Percentiles rank a stretch among this genome's conserved stretches.
Conservation (phyloP, 2,888 invertebrate genomes). For the Xylophagus ater region DNA sequence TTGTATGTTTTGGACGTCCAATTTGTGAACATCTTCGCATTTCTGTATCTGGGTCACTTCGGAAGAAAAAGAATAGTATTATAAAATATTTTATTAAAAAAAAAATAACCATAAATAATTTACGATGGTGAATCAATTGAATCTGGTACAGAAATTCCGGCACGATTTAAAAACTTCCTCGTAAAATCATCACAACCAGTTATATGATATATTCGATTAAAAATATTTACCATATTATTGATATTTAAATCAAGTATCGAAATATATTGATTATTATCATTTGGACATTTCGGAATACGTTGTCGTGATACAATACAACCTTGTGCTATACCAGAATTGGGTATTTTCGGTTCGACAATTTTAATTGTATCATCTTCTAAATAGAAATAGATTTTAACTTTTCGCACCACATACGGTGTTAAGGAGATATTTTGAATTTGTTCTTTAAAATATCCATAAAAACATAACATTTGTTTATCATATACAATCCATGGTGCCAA, state of each 20-base stretch:
- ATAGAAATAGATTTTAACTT: constrained; percentile 74
- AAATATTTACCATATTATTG: constrained; percentile 66
- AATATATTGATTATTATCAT: constrained; percentile 64
- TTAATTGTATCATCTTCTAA: constrained; percentile 88
- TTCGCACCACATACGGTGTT: constrained; percentile 58
- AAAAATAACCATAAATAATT: constrained; percentile 4
- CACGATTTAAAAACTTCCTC: constrained; percentile 66
- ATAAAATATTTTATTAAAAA: not conserved
- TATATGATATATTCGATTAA: constrained; percentile 70
- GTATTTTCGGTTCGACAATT: constrained; percentile 67
- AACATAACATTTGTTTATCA: constrained; percentile 64
- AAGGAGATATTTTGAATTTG: constrained; percentile 59
- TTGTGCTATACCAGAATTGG: constrained; percentile 78
- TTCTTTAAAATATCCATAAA: constrained; percentile 37
- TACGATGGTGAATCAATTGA: constrained; percentile 46
- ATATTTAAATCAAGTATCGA: constrained; percentile 82
- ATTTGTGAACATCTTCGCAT: constrained; percentile 30
- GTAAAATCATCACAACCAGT: constrained; percentile 82
- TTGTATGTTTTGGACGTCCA: constrained; percentile 27
- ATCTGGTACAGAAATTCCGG: constrained; percentile 74
- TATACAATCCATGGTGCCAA: constrained; percentile 88
- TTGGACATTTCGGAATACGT: constrained; percentile 62
- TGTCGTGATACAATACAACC: constrained; percentile 73
- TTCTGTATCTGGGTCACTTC: constrained; percentile 42
- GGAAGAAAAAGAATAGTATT: not conserved